Evolutionary conservation across 2,113 vertebrate species (phyloP).

Genomic region (Phrynosoma platyrhinos): DNA sequence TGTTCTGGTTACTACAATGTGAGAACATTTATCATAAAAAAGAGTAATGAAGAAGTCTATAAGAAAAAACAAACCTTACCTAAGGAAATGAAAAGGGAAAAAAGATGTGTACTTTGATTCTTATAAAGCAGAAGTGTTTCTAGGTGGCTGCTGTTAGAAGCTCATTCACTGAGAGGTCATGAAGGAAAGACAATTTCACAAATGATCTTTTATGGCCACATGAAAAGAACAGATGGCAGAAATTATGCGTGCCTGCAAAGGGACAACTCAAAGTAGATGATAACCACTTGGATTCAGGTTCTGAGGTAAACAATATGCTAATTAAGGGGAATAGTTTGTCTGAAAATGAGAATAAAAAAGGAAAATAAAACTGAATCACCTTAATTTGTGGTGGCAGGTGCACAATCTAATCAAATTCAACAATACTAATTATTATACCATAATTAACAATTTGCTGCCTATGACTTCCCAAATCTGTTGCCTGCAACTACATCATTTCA

Average conservation of each 20-base stretch:
- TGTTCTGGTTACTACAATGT: neutral
- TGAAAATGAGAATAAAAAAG: conserved; percentile 43
- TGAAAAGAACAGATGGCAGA: conserved; percentile 64
- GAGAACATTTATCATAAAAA: neutral
- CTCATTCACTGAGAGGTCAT: conserved; percentile 8
- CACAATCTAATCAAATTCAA: conserved; percentile 55
- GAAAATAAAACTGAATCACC: conserved; percentile 48
- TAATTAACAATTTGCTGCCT: conserved; percentile 10
- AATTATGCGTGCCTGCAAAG: conserved; percentile 15
- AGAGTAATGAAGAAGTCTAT: neutral
- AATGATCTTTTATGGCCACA: neutral
- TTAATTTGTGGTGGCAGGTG: conserved; percentile 54
- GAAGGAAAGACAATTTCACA: conserved; percentile 45
- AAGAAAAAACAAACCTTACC: neutral
- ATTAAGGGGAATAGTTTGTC: conserved; percentile 50
- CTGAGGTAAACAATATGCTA: conserved; percentile 63
- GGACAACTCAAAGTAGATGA: conserved; percentile 44
- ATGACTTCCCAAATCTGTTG: neutral
- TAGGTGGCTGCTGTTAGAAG: conserved; percentile 21
- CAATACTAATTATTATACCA: conserved; percentile 59
- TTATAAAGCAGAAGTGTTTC: neutral
- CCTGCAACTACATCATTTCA: neutral
- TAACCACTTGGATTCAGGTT: conserved; percentile 44
- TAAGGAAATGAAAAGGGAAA: neutral
- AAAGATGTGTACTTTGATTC: fast-evolving